Base-by-base conservation (phyloP, 2,888 invertebrate species). In the Agrypnus murinus region DNA sequence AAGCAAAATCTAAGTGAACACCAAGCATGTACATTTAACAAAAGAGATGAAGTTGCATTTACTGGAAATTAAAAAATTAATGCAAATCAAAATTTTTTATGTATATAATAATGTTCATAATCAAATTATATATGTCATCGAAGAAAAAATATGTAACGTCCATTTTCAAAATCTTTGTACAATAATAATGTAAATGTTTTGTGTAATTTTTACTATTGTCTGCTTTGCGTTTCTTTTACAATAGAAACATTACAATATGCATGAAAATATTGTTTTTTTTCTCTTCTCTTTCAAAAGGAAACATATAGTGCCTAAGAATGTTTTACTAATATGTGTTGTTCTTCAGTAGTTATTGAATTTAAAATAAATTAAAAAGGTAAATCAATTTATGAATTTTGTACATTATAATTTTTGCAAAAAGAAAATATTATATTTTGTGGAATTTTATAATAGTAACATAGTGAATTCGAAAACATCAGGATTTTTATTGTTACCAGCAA, bases 121-220 rank as follows among this genome's bases (percentile, higher is more conserved):
- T 25, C 25, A 25, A 25, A 25, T 25, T 55, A 17, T 55, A 31
- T 12, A 55, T n/a, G n/a, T 36, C 55, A 55, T 55, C 55, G 55
- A 55, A 55, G 55, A 55, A 55, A 43, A 55, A 36, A 36, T 17
- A 36, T 36, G 14, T 55, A 36, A 36, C 55, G 55, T 55, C 55
- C 55, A 36, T 55, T 55, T 55, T 55, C 15, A 36, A 55, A 55
- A 32, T n/a, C 15, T 55, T 55, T 55, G 14, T 55, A 55, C 12
- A 10, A 50, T 31, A 55, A 55, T 9, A n/a, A n/a, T 53, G 53
- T 55, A 36, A 25, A 31, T 25, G 25, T 55, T 55, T 15, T 55
- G 36, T 55, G 55, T 36, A 10, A 55, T 15, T 36, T 55, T 9
- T 25, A 25, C n/a, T n/a, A n/a, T n/a, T n/a, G n/a, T n/a, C n/a